Evolutionary conservation across 1,140 invertebrate species (phyloP).

Genomic region (Pogonomyrmex barbatus): DNA sequence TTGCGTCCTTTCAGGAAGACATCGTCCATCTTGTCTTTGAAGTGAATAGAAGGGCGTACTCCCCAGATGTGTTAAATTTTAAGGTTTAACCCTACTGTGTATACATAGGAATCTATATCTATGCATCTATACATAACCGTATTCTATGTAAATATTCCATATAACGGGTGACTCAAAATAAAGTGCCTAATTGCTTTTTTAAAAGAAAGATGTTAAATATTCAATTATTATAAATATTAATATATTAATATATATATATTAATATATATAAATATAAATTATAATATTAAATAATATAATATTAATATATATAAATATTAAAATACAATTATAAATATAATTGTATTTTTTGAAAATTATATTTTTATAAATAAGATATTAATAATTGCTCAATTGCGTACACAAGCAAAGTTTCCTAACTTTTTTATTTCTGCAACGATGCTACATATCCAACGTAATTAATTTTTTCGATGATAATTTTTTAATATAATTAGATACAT

Average conservation of each 20-base stretch:
- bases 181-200: not conserved
- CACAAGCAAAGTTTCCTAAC: too few relatives aligned
- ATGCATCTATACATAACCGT: not conserved
- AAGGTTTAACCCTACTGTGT: constrained; percentile 70
- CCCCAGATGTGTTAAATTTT: constrained; percentile 80
- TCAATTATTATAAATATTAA: not conserved
- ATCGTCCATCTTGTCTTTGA: constrained; percentile 79
- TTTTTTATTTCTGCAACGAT: too few relatives aligned
- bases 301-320: too few relatives aligned
- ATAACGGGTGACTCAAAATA: not conserved
- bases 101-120: not conserved
- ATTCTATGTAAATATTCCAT: not conserved
- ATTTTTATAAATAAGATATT: too few relatives aligned
- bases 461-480: too few relatives aligned
- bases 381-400: too few relatives aligned
- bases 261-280: too few relatives aligned
- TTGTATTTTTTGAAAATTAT: too few relatives aligned
- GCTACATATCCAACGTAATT: too few relatives aligned
- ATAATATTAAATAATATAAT: too few relatives aligned
- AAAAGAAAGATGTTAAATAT: not conserved
- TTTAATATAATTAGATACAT: too few relatives aligned
- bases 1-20: constrained; percentile 80
- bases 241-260: too few relatives aligned
- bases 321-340: not conserved
- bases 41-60: constrained; percentile 75